Evolutionary conservation across 2,113 vertebrate species (phyloP).

Genomic region (Delphinus delphis): DNA sequence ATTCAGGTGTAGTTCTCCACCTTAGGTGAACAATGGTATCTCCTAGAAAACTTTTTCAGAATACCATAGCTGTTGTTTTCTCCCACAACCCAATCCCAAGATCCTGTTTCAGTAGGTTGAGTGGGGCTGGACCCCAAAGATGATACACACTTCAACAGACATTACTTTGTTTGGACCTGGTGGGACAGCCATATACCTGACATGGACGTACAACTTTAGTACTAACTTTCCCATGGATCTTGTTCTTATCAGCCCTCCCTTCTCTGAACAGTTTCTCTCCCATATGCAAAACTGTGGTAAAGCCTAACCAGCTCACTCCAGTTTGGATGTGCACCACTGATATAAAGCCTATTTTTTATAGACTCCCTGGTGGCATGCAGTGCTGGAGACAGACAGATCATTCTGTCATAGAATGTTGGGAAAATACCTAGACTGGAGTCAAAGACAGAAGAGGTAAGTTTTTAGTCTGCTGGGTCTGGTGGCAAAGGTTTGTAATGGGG

Average conservation of each 20-base stretch:
- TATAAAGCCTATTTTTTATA: neutral
- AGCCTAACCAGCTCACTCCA: neutral
- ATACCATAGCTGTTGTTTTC: neutral
- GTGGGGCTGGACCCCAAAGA: neutral
- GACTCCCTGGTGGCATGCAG: neutral
- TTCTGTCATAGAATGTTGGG: neutral
- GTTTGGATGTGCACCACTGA: neutral
- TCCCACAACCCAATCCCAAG: neutral
- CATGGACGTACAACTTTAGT: neutral
- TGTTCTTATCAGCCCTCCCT: neutral
- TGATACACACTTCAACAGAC: neutral
- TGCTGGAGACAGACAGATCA: neutral
- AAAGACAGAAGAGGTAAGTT: neutral
- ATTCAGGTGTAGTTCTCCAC: neutral
- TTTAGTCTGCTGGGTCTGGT: neutral
- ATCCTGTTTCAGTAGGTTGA: neutral
- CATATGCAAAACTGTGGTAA: neutral
- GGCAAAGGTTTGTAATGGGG: neutral
- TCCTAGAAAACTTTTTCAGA: neutral
- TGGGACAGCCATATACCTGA: neutral
- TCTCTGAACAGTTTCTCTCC: neutral
- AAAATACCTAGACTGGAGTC: neutral
- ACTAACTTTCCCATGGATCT: neutral
- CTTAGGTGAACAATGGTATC: neutral
- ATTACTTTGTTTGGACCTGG: neutral